Evolutionary conservation across 2,113 vertebrate species (phyloP), one percentile per base, ranked within the genome.

Genomic region (Taxidea taxus): DNA sequence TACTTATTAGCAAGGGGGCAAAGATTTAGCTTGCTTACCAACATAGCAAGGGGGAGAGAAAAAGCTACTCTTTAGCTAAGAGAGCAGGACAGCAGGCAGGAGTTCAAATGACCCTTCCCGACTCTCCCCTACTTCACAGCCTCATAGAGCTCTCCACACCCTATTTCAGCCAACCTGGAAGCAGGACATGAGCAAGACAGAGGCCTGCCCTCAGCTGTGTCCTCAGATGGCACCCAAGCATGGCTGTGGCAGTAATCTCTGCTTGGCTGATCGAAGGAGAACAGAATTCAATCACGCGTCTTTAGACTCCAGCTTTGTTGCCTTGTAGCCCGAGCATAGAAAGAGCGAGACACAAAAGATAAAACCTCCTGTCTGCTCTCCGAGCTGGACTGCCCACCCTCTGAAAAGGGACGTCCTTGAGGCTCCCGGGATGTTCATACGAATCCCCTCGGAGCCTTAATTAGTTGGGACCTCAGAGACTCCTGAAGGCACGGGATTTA

Each of bases 401-500:
- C 51, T 85, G 44, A 75, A 84, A 87, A 85, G 54, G 12, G 15
- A 92, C 4, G 54, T 92, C 85, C 84, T 86, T 64, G 88, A 85
- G 49, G 91, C 58, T 97, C 93, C 66, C 11, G 84, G 64, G 62
- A 85, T 78, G 72, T 62, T 95, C 68, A 27, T 31, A 51, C 10
- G 87, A 96, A 87, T 81, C 72, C 34, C 87, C 66, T 92, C 64
- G 82, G 87, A 80, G 47, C 56, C 87, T 66, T 87, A 92, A 92
- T 93, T 96, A 91, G 74, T 34, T 66, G 89, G 91, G 75, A 44
- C 58, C 78, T 81, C 60, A 92, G 95, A 91, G 89, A 88, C 51
- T 78, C 83, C 82, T 74, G 97, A 93, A 54, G n/a, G 74, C 60
- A 4, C 5, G 72, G 68, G 68, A 66, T 86, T 95, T 81, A 62